Evolutionary conservation across 2,888 invertebrate species (phyloP), one percentile per base, ranked within the genome.

Genomic region (Rutpela maculata): DNA sequence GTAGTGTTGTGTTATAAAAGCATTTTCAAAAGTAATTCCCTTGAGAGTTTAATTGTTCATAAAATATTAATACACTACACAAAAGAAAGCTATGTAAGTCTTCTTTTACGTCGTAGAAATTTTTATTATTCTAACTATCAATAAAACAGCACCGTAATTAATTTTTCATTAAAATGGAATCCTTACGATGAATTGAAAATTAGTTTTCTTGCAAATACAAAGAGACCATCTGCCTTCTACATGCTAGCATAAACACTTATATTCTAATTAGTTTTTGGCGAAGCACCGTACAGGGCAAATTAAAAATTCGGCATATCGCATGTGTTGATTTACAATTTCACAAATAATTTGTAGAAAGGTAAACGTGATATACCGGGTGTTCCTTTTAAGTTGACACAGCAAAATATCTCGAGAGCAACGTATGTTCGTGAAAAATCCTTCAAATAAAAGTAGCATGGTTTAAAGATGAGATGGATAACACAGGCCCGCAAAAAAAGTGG

Each of bases 131-230:
- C 2, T 43, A 43, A 43, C n/a, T 50, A 50, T 50, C 50, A 12
- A 17, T n/a, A n/a, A 50, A 50, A 50, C n/a, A 0, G n/a, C n/a
- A 12, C 1, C n/a, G 4, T 50, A 50, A 50, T 50, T 50, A 50
- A 50, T 50, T 50, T 50, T 50, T 50, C n/a, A 50, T 50, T 50
- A 50, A 50, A 50, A 17, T n/a, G n/a, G 50, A 50, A 50, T 50
- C 50, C 50, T 50, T 50, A 17, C 6, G 50, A 50, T 50, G 50
- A 50, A 50, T n/a, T n/a, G 50, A 50, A 50, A 50, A 50, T 50
- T 50, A 50, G n/a, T n/a, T 50, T 50, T 50, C n/a, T n/a, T n/a
- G 3, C 12, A n/a, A 50, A n/a, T n/a, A 50, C 7, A 50, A 50
- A 50, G 15, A 50, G n/a, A 50, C 15, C 50, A 50, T 50, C 50